A percentile compares a stretch with the other conserved stretches of the same genome.
Conservation (phyloP, 2,888 invertebrate species). For the Scaptomyza caliginosa region DNA sequence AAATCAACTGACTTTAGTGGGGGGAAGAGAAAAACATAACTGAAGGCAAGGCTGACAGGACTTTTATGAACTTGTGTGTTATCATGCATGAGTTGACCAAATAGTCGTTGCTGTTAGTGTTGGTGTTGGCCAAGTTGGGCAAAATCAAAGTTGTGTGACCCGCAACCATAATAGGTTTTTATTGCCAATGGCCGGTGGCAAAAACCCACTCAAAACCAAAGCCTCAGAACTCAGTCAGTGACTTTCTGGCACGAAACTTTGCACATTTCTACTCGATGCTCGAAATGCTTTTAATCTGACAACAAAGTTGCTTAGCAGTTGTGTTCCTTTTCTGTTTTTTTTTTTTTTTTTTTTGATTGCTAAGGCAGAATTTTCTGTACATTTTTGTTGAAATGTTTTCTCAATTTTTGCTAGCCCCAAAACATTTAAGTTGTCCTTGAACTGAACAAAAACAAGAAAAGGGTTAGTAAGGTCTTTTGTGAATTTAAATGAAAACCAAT, state of each 20-base stretch:
- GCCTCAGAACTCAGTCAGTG: slow-evolving; percentile 5
- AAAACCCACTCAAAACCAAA: slow-evolving; percentile 13
- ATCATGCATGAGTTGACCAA: slow-evolving; percentile 4
- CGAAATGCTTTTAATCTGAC: slow-evolving; percentile 72
- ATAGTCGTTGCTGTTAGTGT: background rate
- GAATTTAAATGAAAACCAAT: slow-evolving; percentile 53
- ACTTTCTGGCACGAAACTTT: slow-evolving; percentile 55
- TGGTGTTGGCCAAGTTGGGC: slow-evolving; percentile 60
- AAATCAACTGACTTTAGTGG: background rate
- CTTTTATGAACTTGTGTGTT: slow-evolving; percentile 5
- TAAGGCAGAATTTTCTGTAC: slow-evolving; percentile 27
- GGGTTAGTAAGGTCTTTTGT: slow-evolving; percentile 10
- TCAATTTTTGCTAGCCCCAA: slow-evolving; percentile 11
- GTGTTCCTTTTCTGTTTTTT: too few species aligned
- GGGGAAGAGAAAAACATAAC: background rate
- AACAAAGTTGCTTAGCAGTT: slow-evolving; percentile 58
- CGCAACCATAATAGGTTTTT: slow-evolving; percentile 67
- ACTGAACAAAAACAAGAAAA: slow-evolving; percentile 29
- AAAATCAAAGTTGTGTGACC: slow-evolving; percentile 73
- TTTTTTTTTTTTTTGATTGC: slow-evolving; percentile 32
- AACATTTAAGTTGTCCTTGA: slow-evolving; percentile 71
- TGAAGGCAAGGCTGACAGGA: background rate
- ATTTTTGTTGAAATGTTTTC: slow-evolving; percentile 50
- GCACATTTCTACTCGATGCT: slow-evolving; percentile 41
- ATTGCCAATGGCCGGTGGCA: slow-evolving; percentile 50